Conservation (phyloP, 2,113 vertebrate species). For the Catharus bicknelli region DNA sequence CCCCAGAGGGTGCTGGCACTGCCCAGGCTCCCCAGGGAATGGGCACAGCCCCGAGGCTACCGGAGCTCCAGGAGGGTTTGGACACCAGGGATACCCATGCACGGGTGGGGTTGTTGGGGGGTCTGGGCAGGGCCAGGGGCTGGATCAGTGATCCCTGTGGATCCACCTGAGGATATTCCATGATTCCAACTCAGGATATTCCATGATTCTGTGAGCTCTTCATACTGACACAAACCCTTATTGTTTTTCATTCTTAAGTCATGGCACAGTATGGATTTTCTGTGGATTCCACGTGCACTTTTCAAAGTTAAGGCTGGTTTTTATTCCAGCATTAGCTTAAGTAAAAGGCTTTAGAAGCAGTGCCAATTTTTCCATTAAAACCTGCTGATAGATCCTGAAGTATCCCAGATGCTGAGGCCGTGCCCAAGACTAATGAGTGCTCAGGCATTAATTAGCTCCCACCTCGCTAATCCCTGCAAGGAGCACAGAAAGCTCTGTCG, state of each 20-base stretch:
- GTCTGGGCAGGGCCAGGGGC: fast-evolving
- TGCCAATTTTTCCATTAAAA: background rate
- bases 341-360: fast-evolving
- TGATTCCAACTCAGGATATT: background rate
- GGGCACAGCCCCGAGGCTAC: background rate
- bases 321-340: background rate
- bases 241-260: background rate
- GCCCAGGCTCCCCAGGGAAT: background rate
- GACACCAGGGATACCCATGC: background rate
- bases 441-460: background rate
- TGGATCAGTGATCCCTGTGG: background rate
- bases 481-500: fast-evolving
- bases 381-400: background rate
- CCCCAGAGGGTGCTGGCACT: background rate
- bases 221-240: background rate
- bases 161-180: background rate
- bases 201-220: background rate
- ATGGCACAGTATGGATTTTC: background rate
- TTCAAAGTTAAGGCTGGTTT: background rate
- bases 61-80: background rate
- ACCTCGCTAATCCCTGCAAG: fast-evolving
- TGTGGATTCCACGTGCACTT: fast-evolving
- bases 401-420: background rate
- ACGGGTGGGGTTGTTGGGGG: fast-evolving
- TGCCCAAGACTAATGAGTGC: background rate